phyloP scores from a whole-genome alignment of 2,888 invertebrate genomes.

The Dynastes maya region DNA sequence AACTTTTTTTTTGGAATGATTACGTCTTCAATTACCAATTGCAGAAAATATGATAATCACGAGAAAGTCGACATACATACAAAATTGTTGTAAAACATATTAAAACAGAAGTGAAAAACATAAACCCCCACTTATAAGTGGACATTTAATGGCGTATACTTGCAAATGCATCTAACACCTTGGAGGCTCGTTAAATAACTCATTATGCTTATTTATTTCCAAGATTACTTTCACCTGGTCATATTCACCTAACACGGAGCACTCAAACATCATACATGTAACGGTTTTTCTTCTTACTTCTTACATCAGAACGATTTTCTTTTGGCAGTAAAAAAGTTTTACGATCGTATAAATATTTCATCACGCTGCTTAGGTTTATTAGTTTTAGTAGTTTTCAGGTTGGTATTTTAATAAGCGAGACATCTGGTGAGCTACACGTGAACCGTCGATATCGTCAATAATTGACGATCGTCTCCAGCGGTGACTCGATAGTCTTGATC shows the following conservation, averaged over 20 bases:
- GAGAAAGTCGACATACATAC: too few species aligned
- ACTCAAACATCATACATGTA: not conserved
- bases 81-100: too few species aligned
- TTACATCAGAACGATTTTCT: not conserved
- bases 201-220: conserved; percentile 37
- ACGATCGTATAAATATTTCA: not conserved
- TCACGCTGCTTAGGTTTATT: too few species aligned
- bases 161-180: not conserved
- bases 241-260: not conserved
- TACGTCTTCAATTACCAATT: too few species aligned
- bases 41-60: too few species aligned
- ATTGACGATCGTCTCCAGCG: not conserved
- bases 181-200: not conserved
- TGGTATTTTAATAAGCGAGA: not conserved
- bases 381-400: not conserved
- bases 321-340: not conserved
- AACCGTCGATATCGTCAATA: not conserved
- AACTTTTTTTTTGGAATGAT: too few species aligned
- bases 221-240: conserved; percentile 30
- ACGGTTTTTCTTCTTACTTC: conserved; percentile 1
- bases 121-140: too few species aligned
- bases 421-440: not conserved
- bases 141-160: not conserved
- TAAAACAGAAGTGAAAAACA: too few species aligned
- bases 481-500: too few species aligned